Evolutionary conservation across 2,797 vertebrate species (phyloP).

Genomic region (Apodemus agrarius): DNA sequence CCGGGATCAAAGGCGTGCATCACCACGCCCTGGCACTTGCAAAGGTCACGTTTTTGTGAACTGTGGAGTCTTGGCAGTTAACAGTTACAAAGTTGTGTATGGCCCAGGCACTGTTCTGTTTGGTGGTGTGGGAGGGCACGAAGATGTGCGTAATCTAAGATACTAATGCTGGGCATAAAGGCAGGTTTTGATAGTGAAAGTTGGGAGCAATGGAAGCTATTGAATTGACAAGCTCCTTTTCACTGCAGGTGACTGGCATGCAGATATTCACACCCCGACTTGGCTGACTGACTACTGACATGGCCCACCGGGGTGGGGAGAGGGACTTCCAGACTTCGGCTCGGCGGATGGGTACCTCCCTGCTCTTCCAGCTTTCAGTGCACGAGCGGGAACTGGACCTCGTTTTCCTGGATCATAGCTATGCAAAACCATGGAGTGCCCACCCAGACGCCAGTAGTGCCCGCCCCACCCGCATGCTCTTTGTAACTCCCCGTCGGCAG

Average conservation of each 20-base stretch:
- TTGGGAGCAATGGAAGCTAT: not conserved
- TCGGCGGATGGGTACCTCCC: constrained; percentile 95
- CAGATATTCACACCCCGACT: constrained; percentile 39
- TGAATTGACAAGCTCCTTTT: constrained; percentile 46
- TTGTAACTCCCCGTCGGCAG: constrained; percentile 94
- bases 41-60: not conserved
- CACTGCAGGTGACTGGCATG: constrained; percentile 70
- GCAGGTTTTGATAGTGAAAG: not conserved
- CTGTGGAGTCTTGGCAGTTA: not conserved
- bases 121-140: not conserved
- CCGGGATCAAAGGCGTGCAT: not conserved
- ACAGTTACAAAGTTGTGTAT: not conserved
- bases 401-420: constrained; percentile 97
- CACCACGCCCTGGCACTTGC: not conserved
- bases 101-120: not conserved
- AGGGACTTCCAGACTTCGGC: constrained; percentile 95
- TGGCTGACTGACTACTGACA: constrained; percentile 74
- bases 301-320: constrained; percentile 92
- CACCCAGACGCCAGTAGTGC: constrained; percentile 97
- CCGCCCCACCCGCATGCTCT: constrained; percentile 95
- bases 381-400: constrained; percentile 96
- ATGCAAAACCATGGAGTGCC: constrained; percentile 98
- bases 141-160: not conserved
- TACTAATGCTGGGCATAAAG: not conserved
- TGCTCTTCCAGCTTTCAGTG: constrained; percentile 96